phyloP scores from a whole-genome alignment of 2,888 invertebrate genomes.

The Portevinia maculata region DNA sequence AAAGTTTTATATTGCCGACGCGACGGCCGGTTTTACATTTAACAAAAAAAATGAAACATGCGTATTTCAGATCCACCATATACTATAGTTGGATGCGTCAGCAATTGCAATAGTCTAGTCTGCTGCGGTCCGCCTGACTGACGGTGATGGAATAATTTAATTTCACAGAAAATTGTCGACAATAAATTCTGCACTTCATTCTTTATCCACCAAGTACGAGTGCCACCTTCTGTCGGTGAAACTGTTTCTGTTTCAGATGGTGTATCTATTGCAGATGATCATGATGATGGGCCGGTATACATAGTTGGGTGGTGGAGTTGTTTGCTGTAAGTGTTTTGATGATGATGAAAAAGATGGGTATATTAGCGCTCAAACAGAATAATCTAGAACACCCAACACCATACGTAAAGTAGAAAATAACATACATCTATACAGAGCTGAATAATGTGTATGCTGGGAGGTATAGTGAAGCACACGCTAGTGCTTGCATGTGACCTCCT shows the following conservation, averaged over 20 bases:
- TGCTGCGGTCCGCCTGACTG: slow-evolving; percentile 8
- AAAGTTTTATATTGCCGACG: slow-evolving; percentile 33
- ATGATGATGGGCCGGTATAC: slow-evolving; percentile 50
- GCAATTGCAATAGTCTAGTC: background rate
- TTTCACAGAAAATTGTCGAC: slow-evolving; percentile 38
- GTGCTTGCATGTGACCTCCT: slow-evolving; percentile 70
- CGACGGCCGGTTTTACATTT: slow-evolving; percentile 16
- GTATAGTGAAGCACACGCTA: slow-evolving; percentile 31
- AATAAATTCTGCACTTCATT: slow-evolving; percentile 43
- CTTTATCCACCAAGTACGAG: slow-evolving; percentile 9
- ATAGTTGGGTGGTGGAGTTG: slow-evolving; percentile 30
- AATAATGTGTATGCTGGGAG: background rate
- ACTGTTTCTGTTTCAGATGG: slow-evolving; percentile 33
- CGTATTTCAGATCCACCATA: slow-evolving; percentile 25
- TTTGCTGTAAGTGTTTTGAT: slow-evolving; percentile 48
- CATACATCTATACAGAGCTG: background rate
- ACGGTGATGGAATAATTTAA: background rate
- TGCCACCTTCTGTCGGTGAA: slow-evolving; percentile 30
- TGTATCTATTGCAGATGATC: slow-evolving; percentile 44
- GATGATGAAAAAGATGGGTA: slow-evolving; percentile 53
- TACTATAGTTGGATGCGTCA: slow-evolving; percentile 52
- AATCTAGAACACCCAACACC: slow-evolving; percentile 69
- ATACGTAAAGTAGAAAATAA: slow-evolving; percentile 40
- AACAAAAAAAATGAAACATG: slow-evolving; percentile 54
- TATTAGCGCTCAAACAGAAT: slow-evolving; percentile 62